Conservation (phyloP, 2,113 vertebrate species). For the Sclerurus mexicanus region DNA sequence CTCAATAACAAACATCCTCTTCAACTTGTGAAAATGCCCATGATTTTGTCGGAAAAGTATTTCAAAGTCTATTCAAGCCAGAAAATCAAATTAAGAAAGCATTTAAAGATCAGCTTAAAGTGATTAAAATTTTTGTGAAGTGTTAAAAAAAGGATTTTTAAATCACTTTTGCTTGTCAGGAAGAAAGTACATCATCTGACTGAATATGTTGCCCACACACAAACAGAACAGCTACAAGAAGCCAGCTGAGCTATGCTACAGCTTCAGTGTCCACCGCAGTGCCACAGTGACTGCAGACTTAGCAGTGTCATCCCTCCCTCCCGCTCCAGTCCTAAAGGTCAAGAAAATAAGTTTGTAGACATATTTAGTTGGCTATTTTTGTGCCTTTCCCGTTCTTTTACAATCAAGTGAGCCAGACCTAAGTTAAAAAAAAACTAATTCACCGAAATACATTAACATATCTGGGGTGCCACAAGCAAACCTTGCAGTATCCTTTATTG, state of each 20-base stretch:
- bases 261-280: not conserved
- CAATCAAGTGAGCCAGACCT: not conserved
- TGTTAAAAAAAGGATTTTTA: constrained; percentile 39
- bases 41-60: not conserved
- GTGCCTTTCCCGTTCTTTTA: not conserved
- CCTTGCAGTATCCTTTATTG: not conserved
- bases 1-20: not conserved
- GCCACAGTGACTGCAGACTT: not conserved
- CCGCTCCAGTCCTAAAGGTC: not conserved
- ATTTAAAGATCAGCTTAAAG: constrained; percentile 52
- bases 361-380: not conserved
- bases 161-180: not conserved
- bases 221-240: not conserved
- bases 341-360: not conserved
- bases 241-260: fast-evolving
- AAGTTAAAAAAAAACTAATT: not conserved
- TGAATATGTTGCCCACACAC: not conserved
- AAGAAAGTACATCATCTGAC: not conserved
- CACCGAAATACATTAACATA: not conserved
- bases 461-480: not conserved
- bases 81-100: constrained; percentile 44
- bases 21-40: not conserved
- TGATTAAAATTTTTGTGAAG: constrained; percentile 53
- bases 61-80: not conserved
- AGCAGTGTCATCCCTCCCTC: not conserved